Percentiles rank a stretch among this genome's conserved stretches.
These are phyloP conservation scores for Tetragnatha versicolor DNA, from an alignment of 1,140 invertebrate species.

Conservation along the genomic window DNA sequence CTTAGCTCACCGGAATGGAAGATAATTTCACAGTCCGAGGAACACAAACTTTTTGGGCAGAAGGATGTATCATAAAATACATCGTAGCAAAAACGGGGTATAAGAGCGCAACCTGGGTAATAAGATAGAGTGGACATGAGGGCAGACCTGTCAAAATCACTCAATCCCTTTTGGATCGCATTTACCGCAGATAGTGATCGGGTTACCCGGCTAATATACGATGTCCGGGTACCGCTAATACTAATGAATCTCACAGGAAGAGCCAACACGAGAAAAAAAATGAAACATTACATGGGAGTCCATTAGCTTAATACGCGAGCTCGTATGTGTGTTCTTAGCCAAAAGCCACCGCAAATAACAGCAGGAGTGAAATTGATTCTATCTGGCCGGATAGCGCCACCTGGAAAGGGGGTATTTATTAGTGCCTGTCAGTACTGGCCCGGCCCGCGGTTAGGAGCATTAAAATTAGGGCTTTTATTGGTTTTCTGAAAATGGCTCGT, in stretches of 20 bases:
- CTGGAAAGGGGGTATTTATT: too few relatives aligned
- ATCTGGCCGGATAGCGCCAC: too few relatives aligned
- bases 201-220: not conserved
- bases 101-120: not conserved
- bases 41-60: not conserved
- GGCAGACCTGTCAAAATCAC: conserved; percentile 24
- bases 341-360: conserved; percentile 30
- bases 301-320: conserved; percentile 37
- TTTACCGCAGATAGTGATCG: conserved; percentile 18
- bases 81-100: not conserved
- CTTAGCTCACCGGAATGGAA: not conserved
- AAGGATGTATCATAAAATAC: conserved; percentile 14
- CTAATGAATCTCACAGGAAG: conserved; percentile 9
- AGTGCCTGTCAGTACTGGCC: too few relatives aligned
- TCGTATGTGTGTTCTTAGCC: conserved; percentile 2
- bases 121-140: conserved; percentile 23
- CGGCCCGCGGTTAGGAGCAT: too few relatives aligned
- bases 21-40: conserved; percentile 17
- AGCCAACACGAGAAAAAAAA: not conserved
- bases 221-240: not conserved
- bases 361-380: conserved; percentile 4
- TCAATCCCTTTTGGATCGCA: conserved; percentile 24
- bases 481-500: too few relatives aligned
- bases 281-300: conserved; percentile 8
- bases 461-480: too few relatives aligned